These are phyloP conservation scores for Anomalospiza imberbis DNA, from an alignment of 2,797 vertebrate species.

Conservation along the genomic window DNA sequence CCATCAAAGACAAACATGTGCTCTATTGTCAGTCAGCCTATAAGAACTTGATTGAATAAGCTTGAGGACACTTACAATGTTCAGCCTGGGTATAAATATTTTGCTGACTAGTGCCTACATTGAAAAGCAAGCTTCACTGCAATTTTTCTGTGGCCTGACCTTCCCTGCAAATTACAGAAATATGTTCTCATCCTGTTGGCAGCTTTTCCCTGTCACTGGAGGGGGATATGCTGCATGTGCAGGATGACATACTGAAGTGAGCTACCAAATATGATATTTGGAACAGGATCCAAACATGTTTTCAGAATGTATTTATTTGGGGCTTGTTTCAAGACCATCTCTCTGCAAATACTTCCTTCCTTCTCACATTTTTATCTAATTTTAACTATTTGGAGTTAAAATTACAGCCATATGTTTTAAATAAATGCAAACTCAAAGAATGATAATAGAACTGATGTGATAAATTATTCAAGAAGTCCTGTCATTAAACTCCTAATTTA, in stretches of 20 bases:
- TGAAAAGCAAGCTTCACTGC: not conserved
- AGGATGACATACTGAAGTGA: accelerated
- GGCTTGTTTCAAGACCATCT: not conserved
- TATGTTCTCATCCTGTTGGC: not conserved
- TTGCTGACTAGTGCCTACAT: not conserved
- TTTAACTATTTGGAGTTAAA: not conserved
- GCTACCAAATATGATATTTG: not conserved
- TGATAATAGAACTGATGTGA: not conserved
- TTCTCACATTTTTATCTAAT: not conserved
- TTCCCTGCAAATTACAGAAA: not conserved
- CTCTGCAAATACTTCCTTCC: not conserved
- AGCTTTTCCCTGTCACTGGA: not conserved
- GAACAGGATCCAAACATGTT: not conserved
- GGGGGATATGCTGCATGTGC: accelerated
- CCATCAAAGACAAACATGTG: not conserved
- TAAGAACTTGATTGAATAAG: not conserved
- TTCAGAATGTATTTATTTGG: not conserved
- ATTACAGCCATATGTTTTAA: not conserved
- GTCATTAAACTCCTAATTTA: not conserved
- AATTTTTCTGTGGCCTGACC: not conserved
- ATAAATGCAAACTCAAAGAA: not conserved
- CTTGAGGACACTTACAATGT: not conserved
- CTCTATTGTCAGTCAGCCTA: not conserved
- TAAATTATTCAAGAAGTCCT: not conserved
- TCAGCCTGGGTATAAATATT: not conserved